Evolutionary conservation across 2,113 vertebrate species (phyloP).

Genomic region (Xerus inauris): DNA sequence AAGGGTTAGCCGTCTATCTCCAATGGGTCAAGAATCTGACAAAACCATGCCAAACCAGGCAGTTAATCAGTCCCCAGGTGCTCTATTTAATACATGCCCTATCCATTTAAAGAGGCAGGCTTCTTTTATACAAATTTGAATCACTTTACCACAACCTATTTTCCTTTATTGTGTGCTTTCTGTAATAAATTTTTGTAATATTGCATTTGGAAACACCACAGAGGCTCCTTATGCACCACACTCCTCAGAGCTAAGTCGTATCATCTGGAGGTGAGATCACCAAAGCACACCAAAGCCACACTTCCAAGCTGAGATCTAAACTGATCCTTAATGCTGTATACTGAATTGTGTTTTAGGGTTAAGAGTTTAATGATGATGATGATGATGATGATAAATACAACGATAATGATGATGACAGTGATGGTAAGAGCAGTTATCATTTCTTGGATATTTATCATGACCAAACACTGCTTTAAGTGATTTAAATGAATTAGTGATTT

Average conservation of each 20-base stretch:
- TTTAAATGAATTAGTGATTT: not conserved
- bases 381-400: not conserved
- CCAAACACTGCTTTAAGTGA: constrained; percentile 4
- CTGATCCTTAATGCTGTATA: not conserved
- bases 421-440: not conserved
- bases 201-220: constrained; percentile 12
- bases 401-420: not conserved
- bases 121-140: constrained; percentile 49
- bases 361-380: not conserved
- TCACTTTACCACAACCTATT: not conserved
- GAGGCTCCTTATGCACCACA: not conserved
- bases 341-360: constrained; percentile 29
- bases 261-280: constrained; percentile 15
- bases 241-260: not conserved
- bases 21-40: constrained; percentile 57
- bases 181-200: not conserved
- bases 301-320: not conserved
- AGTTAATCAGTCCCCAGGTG: constrained; percentile 55
- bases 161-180: not conserved
- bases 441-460: not conserved
- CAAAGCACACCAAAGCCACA: constrained; percentile 31
- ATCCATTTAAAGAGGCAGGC: constrained; percentile 64
- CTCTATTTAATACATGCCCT: constrained; percentile 45
- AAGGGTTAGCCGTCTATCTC: constrained; percentile 63
- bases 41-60: constrained; percentile 41